Evolutionary conservation across 2,888 invertebrate species (phyloP), one percentile per base, ranked within the genome.

Genomic region (Cheilosia variabilis): DNA sequence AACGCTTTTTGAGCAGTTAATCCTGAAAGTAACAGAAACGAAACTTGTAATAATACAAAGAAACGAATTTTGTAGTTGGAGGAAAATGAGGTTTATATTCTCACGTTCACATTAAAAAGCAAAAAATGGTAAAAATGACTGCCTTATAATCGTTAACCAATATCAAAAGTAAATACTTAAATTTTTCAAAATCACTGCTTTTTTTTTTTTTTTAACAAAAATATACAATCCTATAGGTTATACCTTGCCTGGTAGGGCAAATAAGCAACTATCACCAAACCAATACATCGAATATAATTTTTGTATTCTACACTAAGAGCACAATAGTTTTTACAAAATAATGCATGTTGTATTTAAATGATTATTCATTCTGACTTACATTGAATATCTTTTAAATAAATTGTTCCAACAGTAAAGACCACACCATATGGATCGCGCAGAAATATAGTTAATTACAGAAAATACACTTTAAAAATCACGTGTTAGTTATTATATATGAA

Each of bases 391-490:
- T 79, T 79, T 79, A 53, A 65, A 79, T 58, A 52, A 65, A 63
- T 63, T 66, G 72, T 79, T 37, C 79, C 79, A 79, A 72, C 58
- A 72, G 79, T 65, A 47, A 66, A 52, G 72, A 53, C 24, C 63
- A 65, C 78, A 66, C 34, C 79, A 52, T 66, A 79, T 58, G 79
- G 79, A 72, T 58, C 65, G 65, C 79, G 79, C 65, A 79, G 58
- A 60, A 79, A 79, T 72, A 79, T 60, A 79, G 79, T 58, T 79
- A 79, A 79, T 79, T 79, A 79, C 79, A 79, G 79, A 79, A 79
- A 79, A 79, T 72, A 65, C 58, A 58, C 79, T 79, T 79, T 79
- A 65, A 65, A 79, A 79, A 79, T 72, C 43, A 72, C 31, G 53
- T 65, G 65, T 79, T 72, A 58, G 50, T 6, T 79, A 47, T 31